Evolutionary conservation across 2,113 vertebrate species (phyloP).

Genomic region (Connochaetes taurinus): DNA sequence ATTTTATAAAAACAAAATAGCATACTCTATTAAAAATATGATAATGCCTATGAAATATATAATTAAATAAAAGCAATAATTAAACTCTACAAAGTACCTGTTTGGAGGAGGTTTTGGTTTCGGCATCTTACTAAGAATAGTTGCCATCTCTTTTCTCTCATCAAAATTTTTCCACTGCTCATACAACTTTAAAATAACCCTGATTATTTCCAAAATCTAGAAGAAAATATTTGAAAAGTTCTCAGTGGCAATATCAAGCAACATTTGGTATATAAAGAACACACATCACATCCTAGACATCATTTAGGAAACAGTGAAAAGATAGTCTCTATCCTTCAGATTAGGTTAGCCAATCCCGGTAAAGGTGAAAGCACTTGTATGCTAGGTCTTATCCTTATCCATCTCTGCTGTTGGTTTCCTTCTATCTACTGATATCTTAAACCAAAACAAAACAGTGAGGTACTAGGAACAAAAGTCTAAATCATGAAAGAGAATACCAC

Average conservation of each 20-base stretch:
- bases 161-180: slow-evolving; percentile 99
- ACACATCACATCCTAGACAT: neutral
- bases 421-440: neutral
- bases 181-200: slow-evolving; percentile 98
- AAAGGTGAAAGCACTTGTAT: neutral
- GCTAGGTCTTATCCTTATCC: neutral
- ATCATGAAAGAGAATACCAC: neutral
- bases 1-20: slow-evolving; percentile 9
- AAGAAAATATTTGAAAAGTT: slow-evolving; percentile 60
- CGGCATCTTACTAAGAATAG: slow-evolving; percentile 98
- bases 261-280: neutral
- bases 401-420: neutral
- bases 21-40: slow-evolving; percentile 9
- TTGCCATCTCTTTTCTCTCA: slow-evolving; percentile 97
- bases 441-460: neutral
- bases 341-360: neutral
- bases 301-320: neutral
- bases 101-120: slow-evolving; percentile 99
- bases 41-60: neutral
- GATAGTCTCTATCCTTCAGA: neutral
- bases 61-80: slow-evolving; percentile 19
- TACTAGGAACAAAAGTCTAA: neutral
- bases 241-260: slow-evolving; percentile 25
- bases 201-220: slow-evolving; percentile 99
- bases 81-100: slow-evolving; percentile 82